phyloP scores from a whole-genome alignment of 1,140 invertebrate species.

The Drosophila punjabiensis region DNA sequence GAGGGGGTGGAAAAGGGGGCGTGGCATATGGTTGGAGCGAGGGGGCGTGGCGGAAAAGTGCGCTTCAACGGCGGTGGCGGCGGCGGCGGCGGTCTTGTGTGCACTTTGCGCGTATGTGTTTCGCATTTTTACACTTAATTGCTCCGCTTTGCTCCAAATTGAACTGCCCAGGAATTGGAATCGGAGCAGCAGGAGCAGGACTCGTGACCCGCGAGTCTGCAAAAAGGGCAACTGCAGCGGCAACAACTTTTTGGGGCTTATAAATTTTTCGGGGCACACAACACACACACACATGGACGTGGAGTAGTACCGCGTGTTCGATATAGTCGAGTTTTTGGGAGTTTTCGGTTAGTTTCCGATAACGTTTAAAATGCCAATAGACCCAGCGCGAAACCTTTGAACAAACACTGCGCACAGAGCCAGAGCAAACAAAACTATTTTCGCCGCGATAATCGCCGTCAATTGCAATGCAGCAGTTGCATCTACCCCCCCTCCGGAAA shows the following conservation, averaged over 20 bases:
- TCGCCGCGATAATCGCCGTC: constrained; percentile 76
- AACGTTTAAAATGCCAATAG: constrained; percentile 80
- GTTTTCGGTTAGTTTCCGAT: constrained; percentile 78
- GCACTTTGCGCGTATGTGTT: constrained; percentile 80
- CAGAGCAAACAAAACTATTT: constrained; percentile 76
- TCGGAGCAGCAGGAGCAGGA: constrained; percentile 3
- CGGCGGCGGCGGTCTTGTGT: constrained; percentile 50
- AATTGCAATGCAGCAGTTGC: constrained; percentile 73
- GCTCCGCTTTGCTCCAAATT: constrained; percentile 78
- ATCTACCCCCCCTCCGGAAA: constrained; percentile 9
- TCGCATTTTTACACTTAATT: constrained; percentile 83
- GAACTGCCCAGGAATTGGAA: constrained; percentile 53
- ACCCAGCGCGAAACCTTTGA: constrained; percentile 53
- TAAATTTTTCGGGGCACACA: constrained; percentile 53
- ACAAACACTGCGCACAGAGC: constrained; percentile 56
- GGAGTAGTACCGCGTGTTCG: constrained; percentile 28
- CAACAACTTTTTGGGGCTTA: constrained; percentile 76
- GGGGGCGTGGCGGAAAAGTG: constrained; percentile 32
- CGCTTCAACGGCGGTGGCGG: constrained; percentile 40
- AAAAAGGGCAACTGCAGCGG: constrained; percentile 74
- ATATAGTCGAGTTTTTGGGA: constrained; percentile 71
- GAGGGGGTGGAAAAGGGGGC: constrained; percentile 2
- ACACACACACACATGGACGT: constrained; percentile 17
- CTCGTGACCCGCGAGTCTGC: constrained; percentile 33
- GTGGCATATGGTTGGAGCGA: background rate